Evolutionary conservation across 2,888 invertebrate genomes (phyloP).

Genomic region (Drosophila affinis): DNA sequence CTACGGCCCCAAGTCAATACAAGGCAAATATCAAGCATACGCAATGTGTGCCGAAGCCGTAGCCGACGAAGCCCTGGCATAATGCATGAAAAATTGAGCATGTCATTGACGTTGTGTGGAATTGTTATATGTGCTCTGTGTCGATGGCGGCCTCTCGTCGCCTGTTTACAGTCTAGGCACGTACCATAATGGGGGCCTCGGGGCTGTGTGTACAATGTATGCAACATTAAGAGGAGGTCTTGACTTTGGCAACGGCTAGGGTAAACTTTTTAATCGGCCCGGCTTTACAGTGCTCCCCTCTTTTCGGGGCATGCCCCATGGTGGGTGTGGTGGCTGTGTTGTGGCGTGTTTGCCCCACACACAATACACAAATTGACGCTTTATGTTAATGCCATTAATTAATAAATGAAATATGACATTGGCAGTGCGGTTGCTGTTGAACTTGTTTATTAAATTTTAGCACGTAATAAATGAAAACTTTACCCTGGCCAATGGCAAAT

Average conservation of each 20-base stretch:
- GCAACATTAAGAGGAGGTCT: conserved; percentile 41
- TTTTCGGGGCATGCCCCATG: conserved; percentile 30
- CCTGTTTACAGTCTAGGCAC: conserved; percentile 70
- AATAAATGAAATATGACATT: conserved; percentile 74
- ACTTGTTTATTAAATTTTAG: conserved; percentile 71
- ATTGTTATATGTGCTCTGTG: conserved; percentile 38
- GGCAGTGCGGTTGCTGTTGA: conserved; percentile 45
- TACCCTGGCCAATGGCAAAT: conserved; percentile 32
- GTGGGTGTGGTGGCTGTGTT: conserved; percentile 4
- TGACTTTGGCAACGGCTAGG: conserved; percentile 35
- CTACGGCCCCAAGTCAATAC: conserved; percentile 48
- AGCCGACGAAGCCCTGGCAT: conserved; percentile 56
- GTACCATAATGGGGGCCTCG: conserved; percentile 53
- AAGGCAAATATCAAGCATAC: conserved; percentile 59
- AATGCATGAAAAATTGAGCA: conserved; percentile 77
- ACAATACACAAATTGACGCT: conserved; percentile 69
- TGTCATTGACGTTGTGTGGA: conserved; percentile 67
- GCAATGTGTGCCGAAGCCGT: conserved; percentile 14
- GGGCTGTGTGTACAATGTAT: conserved; percentile 48
- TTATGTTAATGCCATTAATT: conserved; percentile 76
- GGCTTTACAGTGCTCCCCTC: conserved; percentile 38
- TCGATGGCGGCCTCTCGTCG: conserved; percentile 34
- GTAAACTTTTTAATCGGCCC: conserved; percentile 71
- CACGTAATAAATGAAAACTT: conserved; percentile 74
- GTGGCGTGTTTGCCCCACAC: conserved; percentile 12